A percentile compares a stretch with the other conserved stretches of the same genome.
Conservation (phyloP, 2,888 invertebrate genomes). For the Mesoligia furuncula region DNA sequence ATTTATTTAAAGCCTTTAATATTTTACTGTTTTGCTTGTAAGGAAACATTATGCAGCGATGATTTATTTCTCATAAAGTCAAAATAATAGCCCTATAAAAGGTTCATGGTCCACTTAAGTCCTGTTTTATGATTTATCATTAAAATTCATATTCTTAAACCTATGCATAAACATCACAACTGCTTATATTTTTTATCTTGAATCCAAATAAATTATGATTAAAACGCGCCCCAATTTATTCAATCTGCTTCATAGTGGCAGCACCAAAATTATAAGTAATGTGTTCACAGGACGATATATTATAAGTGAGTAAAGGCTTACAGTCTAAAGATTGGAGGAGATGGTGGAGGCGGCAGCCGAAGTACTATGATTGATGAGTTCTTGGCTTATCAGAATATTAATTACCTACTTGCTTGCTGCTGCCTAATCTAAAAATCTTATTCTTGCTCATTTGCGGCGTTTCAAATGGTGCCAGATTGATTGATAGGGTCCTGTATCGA, state of each 20-base stretch:
- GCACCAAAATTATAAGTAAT: constrained; percentile 36
- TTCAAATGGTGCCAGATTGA: constrained; percentile 61
- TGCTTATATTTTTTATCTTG: constrained; percentile 8
- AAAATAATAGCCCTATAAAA: constrained; percentile 41
- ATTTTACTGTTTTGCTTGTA: not conserved
- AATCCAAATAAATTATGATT: constrained; percentile 25
- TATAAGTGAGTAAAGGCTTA: constrained; percentile 59
- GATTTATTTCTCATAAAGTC: constrained; percentile 34
- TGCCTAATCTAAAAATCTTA: constrained; percentile 67
- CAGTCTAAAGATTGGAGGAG: constrained; percentile 63
- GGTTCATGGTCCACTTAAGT: constrained; percentile 31
- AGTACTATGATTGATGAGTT: constrained; percentile 78
- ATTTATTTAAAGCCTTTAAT: not conserved
- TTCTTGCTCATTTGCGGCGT: constrained; percentile 60
- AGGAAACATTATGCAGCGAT: constrained; percentile 21
- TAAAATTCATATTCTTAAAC: constrained; percentile 18
- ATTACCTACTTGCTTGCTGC: constrained; percentile 63
- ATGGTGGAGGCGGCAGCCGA: constrained; percentile 63
- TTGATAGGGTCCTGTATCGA: constrained; percentile 60
- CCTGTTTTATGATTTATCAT: constrained; percentile 36
- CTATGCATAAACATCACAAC: constrained; percentile 13
- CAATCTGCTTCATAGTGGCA: constrained; percentile 33
- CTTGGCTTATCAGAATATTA: constrained; percentile 69
- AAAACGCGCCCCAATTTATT: constrained; percentile 24
- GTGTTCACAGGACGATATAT: constrained; percentile 45